Evolutionary conservation across 2,797 vertebrate genomes (phyloP), one percentile per base, ranked within the genome.

Genomic region (Scolopax bukidnonensis): DNA sequence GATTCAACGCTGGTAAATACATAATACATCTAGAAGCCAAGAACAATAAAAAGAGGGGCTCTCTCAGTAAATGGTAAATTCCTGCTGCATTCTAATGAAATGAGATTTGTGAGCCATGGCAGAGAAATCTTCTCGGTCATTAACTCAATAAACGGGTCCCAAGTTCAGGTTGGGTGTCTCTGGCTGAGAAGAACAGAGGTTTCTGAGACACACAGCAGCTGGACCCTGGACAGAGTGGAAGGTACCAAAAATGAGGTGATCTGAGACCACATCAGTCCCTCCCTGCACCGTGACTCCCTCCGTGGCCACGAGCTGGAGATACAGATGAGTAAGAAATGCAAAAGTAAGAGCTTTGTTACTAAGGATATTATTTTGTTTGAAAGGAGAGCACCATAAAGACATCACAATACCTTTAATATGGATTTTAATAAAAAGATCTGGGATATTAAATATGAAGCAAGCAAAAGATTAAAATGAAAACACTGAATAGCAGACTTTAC

Each of bases 351-450:
- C 30, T 38, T 53, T 74, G 48, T 63, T 28, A 8, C 25, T 40
- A 19, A 76, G 79, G 69, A n/a, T 79, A 56, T 17, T 69, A 48
- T 38, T 80, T 54, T 30, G 51, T 60, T 82, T 45, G 77, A 79
- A 91, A 88, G 43, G 43, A 87, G 56, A 86, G 27, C 11, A 10
- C 38, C 79, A 61, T 54, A 73, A 90, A 92, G 79, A 74, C 84
- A 90, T 77, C 76, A 93, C 77, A 79, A 79, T 60, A 80, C 61
- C 59, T 94, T 91, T 82, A 91, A 94, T 88, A 94, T 15, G 36
- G 69, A 33, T 70, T 95, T 96, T 96, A 96, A 96, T 94, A 79
- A 96, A 93, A 93, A 84, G 33, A 93, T 79, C 77, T 74, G 80
- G 67, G 85, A 76, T 94, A 89, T 75, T 82, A 87, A 70, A 95